Conservation (phyloP, 2,113 vertebrate genomes). For the Dendrocopos noguchii region DNA sequence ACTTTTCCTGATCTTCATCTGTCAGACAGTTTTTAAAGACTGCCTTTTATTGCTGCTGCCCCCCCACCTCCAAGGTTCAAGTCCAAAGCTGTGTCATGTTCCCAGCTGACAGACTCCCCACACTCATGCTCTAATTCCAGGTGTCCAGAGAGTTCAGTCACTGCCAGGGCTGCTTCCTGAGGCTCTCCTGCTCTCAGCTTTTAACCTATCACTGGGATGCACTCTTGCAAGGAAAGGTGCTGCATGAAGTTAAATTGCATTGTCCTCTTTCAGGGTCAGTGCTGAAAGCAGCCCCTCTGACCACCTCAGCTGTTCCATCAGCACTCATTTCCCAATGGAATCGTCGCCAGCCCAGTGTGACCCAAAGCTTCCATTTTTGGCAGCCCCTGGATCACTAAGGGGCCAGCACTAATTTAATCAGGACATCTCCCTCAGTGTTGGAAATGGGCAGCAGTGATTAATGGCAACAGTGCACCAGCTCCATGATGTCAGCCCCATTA, state of each 20-base stretch:
- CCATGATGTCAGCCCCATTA: background rate
- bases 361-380: constrained; percentile 1
- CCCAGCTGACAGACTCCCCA: background rate
- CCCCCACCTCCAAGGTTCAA: background rate
- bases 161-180: background rate
- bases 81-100: background rate
- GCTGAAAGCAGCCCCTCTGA: constrained; percentile 14
- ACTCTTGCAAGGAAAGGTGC: background rate
- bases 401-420: constrained; percentile 35
- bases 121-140: background rate
- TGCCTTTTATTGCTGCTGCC: background rate
- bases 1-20: background rate
- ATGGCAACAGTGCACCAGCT: background rate
- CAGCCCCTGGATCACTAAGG: background rate
- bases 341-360: background rate
- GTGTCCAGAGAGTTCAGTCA: background rate
- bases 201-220: background rate
- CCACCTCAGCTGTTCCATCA: background rate
- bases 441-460: background rate
- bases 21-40: background rate
- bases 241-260: constrained; percentile 16
- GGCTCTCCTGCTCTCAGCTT: background rate
- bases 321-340: constrained; percentile 22
- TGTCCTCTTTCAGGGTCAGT: background rate
- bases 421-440: background rate